phyloP scores from a whole-genome alignment of 2,888 invertebrate species.

The Dorcus parallelipipedus region DNA sequence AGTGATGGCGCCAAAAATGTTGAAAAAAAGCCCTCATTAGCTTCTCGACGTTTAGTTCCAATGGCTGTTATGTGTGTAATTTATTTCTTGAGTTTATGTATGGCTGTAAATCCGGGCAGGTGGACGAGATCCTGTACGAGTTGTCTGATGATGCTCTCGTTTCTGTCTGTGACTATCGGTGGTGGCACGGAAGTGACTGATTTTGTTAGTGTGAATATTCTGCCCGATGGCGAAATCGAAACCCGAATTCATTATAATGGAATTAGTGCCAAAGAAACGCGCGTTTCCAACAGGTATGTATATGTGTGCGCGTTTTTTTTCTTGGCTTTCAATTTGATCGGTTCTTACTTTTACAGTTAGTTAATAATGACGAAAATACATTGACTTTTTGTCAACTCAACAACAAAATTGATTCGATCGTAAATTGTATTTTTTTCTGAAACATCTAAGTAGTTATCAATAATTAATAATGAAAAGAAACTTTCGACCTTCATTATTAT shows the following conservation, averaged over 20 bases:
- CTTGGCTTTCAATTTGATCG: not conserved
- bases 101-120: not conserved
- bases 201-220: slow-evolving; percentile 62
- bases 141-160: not conserved
- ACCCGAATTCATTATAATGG: slow-evolving; percentile 61
- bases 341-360: not conserved
- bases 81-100: not conserved
- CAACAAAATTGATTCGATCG: too few species aligned
- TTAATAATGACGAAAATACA: too few species aligned
- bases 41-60: too few species aligned
- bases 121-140: not conserved
- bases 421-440: too few species aligned
- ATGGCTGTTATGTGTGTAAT: too few species aligned
- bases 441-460: too few species aligned
- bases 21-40: too few species aligned
- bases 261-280: slow-evolving; percentile 66
- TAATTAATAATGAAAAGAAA: too few species aligned
- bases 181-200: slow-evolving; percentile 48
- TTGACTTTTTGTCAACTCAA: not conserved
- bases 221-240: slow-evolving; percentile 70
- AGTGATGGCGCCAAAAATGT: too few species aligned
- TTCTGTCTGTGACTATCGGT: slow-evolving; percentile 2
- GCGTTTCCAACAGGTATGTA: slow-evolving; percentile 57
- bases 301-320: not conserved
- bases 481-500: too few species aligned